phyloP scores from a whole-genome alignment of 2,113 vertebrate species.

The Spilogale gracilis region DNA sequence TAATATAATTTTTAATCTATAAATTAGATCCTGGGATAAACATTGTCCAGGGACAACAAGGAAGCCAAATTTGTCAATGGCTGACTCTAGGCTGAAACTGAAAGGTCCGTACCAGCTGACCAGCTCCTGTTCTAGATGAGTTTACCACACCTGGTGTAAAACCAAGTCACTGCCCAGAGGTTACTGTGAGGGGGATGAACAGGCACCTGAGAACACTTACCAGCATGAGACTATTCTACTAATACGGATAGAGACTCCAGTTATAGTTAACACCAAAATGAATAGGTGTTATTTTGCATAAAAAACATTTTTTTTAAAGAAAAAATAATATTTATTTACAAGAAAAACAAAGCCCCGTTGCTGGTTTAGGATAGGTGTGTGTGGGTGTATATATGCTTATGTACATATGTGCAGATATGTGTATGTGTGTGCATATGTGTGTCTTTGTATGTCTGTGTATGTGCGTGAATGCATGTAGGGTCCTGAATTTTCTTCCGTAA shows the following conservation, averaged over 20 bases:
- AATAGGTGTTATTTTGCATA: not conserved
- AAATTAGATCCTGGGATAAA: not conserved
- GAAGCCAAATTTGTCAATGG: not conserved
- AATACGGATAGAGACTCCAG: not conserved
- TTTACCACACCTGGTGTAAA: not conserved
- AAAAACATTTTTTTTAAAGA: slow-evolving; percentile 82
- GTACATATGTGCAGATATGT: not conserved
- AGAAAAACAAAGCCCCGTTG: slow-evolving; percentile 97
- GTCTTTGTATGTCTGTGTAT: slow-evolving; percentile 77
- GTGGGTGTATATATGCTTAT: not conserved
- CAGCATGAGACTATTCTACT: not conserved
- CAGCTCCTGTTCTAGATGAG: not conserved
- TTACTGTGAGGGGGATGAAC: not conserved
- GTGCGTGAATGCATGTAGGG: slow-evolving; percentile 85
- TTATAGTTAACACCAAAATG: not conserved
- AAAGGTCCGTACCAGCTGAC: not conserved
- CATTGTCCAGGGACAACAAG: not conserved
- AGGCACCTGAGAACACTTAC: not conserved
- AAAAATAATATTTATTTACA: slow-evolving; percentile 99
- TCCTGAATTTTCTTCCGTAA: slow-evolving; percentile 95
- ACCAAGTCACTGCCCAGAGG: not conserved
- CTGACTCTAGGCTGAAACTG: not conserved
- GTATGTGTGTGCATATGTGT: not conserved
- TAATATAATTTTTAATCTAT: not conserved
- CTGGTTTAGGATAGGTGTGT: slow-evolving; percentile 91